These are phyloP conservation scores for Phenganax marumi DNA, from an alignment of 92 coral and sea anemone genomes.

Conservation along the genomic window DNA sequence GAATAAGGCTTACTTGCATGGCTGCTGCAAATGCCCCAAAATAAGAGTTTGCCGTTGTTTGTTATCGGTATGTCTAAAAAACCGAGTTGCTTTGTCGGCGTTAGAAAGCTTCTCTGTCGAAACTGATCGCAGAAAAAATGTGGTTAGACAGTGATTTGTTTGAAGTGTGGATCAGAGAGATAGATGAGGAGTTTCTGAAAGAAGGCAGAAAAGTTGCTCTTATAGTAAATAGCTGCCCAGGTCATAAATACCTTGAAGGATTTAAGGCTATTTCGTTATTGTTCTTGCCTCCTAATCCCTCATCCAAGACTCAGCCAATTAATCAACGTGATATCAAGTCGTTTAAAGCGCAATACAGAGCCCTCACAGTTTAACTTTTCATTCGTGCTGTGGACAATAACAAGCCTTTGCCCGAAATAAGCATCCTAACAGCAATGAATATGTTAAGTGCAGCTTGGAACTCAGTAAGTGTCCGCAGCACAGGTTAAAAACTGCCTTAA, in stretches of 20 bases:
- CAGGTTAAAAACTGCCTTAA: too few relatives aligned
- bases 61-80: too few relatives aligned
- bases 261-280: conserved; percentile 24
- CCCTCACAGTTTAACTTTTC: too few relatives aligned
- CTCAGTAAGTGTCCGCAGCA: too few relatives aligned
- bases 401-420: too few relatives aligned
- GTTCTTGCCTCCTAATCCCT: conserved; percentile 45
- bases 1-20: too few relatives aligned
- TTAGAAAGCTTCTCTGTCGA: conserved; percentile 37
- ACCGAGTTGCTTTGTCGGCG: conserved; percentile 24
- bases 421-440: too few relatives aligned
- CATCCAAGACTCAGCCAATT: conserved; percentile 36
- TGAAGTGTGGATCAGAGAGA: conserved; percentile 39
- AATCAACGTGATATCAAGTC: conserved; percentile 42
- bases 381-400: too few relatives aligned
- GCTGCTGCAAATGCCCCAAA: too few relatives aligned
- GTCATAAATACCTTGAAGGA: conserved; percentile 37
- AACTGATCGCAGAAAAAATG: conserved; percentile 18
- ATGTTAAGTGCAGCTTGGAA: too few relatives aligned
- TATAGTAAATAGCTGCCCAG: conserved; percentile 38
- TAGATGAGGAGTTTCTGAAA: conserved; percentile 20
- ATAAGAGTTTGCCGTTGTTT: too few relatives aligned
- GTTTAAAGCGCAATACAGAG: conserved; percentile 38
- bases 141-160: conserved; percentile 42
- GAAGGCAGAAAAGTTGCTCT: conserved; percentile 51